A percentile compares a stretch with the other conserved stretches of the same genome.
phyloP scores from a whole-genome alignment of 2,113 vertebrate genomes.

The Archilochus colubris region DNA sequence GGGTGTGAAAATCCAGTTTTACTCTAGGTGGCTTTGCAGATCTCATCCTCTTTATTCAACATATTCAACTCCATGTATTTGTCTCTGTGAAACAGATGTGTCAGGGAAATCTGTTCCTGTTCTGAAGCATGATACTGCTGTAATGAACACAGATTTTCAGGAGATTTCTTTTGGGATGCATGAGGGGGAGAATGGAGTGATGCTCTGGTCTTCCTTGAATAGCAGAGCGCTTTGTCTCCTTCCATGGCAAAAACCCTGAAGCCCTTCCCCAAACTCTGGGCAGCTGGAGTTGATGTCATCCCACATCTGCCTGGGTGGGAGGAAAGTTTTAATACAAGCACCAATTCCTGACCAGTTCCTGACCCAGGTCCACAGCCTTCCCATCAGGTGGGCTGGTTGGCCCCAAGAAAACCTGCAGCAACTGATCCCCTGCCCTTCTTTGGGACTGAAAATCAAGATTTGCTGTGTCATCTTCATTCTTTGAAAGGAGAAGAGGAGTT shows the following conservation, averaged over 20 bases:
- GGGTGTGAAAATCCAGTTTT: constrained; percentile 5
- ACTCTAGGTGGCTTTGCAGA: neutral
- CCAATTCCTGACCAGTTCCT: neutral
- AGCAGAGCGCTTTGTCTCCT: neutral
- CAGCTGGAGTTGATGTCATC: neutral
- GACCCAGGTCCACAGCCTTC: neutral
- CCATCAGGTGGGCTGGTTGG: rapidly evolving
- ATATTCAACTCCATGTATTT: neutral
- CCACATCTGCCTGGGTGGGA: neutral
- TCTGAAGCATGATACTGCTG: neutral
- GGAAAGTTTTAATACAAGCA: neutral
- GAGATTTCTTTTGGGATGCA: neutral
- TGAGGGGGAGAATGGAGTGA: neutral
- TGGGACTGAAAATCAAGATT: neutral
- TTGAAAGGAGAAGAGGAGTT: neutral
- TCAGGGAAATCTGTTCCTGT: neutral
- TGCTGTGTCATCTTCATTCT: neutral
- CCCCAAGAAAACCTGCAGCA: neutral
- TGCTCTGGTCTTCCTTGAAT: neutral
- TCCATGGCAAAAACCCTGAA: neutral
- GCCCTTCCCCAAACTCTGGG: neutral
- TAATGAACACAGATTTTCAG: neutral
- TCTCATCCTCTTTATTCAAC: neutral
- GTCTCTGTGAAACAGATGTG: neutral
- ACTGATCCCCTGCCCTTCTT: neutral